These are phyloP conservation scores for Distichodus sexfasciatus DNA, from an alignment of 2,797 vertebrate species.

Conservation along the genomic window DNA sequence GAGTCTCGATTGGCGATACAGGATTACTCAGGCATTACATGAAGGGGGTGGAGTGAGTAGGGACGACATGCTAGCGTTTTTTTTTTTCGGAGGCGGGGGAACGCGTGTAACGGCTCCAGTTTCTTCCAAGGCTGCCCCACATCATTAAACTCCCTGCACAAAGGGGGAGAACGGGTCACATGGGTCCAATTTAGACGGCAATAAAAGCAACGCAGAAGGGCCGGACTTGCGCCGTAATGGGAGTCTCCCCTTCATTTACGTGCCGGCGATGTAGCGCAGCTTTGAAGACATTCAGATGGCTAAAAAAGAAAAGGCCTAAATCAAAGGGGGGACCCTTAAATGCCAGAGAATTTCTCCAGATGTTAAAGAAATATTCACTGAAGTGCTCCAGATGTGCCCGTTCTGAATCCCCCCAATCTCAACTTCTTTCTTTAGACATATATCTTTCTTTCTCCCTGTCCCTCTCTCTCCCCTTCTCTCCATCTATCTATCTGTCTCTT, in stretches of 20 bases:
- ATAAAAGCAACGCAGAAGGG: constrained; percentile 68
- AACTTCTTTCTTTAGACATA: constrained; percentile 48
- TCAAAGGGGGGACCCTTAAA: constrained; percentile 75
- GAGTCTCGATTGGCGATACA: background rate
- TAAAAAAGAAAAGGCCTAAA: constrained; percentile 36
- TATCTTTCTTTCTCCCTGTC: constrained; percentile 27
- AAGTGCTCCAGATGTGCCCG: constrained; percentile 78
- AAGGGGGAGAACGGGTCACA: constrained; percentile 65
- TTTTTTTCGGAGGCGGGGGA: constrained; percentile 48
- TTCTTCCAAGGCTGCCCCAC: constrained; percentile 61
- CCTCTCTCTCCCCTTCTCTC: background rate
- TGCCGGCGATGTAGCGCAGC: constrained; percentile 51
- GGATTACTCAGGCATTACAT: constrained; percentile 27
- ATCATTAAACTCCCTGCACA: constrained; percentile 69
- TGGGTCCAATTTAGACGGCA: constrained; percentile 73
- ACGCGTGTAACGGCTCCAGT: constrained; percentile 51
- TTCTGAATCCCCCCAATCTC: constrained; percentile 51
- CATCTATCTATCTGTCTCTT: constrained; percentile 13
- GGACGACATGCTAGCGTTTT: background rate
- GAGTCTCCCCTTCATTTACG: constrained; percentile 61
- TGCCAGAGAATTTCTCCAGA: constrained; percentile 78
- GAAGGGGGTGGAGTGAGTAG: background rate
- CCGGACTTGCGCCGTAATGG: constrained; percentile 59
- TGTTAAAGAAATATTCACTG: constrained; percentile 75
- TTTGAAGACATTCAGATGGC: constrained; percentile 64